Evolutionary conservation across 2,888 invertebrate genomes (phyloP).

Genomic region (Eristalis pertinax): DNA sequence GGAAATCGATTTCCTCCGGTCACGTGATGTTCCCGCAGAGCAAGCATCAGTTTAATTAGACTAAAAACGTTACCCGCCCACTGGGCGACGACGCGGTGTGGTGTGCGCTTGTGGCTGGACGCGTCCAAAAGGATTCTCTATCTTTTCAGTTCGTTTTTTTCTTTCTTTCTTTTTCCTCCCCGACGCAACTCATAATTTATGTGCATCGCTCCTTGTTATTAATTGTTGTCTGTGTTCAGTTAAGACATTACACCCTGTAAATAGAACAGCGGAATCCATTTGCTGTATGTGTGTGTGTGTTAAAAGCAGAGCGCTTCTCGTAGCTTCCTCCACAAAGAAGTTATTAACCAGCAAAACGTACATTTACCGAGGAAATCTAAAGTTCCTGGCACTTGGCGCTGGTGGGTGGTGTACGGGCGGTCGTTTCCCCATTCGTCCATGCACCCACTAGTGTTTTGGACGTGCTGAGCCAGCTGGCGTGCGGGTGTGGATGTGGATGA

Average conservation of each 20-base stretch:
- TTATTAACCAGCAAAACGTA: constrained; percentile 55
- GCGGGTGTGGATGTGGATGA: constrained; percentile 1
- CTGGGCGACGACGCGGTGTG: neutral
- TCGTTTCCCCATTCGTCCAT: neutral
- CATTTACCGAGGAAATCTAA: constrained; percentile 42
- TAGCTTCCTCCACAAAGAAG: constrained; percentile 22
- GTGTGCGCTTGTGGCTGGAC: neutral
- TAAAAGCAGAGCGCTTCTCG: constrained; percentile 28
- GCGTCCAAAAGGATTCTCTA: neutral
- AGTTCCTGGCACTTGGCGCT: constrained; percentile 13
- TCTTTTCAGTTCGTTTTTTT: neutral
- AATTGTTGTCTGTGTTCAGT: constrained; percentile 63
- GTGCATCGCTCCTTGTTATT: constrained; percentile 59
- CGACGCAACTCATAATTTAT: constrained; percentile 29
- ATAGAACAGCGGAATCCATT: constrained; percentile 55
- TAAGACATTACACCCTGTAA: constrained; percentile 59
- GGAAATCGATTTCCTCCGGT: constrained; percentile 58
- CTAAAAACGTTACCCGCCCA: constrained; percentile 16
- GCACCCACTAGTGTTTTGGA: neutral
- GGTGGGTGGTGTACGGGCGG: neutral
- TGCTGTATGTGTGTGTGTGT: constrained; percentile 26
- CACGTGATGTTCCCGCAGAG: constrained; percentile 42
- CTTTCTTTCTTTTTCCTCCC: too few species aligned
- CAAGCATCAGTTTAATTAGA: constrained; percentile 43
- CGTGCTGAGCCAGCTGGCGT: neutral